A percentile compares a stretch with the other conserved stretches of the same genome.
phyloP scores from a whole-genome alignment of 2,113 vertebrate genomes.

The Perognathus longimembris region DNA sequence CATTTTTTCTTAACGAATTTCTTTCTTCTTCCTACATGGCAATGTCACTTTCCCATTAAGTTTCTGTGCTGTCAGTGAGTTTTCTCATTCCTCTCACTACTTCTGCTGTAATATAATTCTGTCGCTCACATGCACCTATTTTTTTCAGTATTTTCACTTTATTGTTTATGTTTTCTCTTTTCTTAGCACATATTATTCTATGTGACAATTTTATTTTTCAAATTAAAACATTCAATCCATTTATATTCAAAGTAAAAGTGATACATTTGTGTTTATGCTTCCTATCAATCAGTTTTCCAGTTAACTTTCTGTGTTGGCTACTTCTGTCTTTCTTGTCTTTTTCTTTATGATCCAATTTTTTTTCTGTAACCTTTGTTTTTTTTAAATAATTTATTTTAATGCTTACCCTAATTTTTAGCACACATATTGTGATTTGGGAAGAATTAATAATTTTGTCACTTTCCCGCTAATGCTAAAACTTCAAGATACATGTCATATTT shows the following conservation, averaged over 20 bases:
- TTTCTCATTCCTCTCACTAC: background rate
- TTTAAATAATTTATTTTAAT: slow-evolving; percentile 8
- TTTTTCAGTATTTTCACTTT: background rate
- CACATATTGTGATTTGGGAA: background rate
- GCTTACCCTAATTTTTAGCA: background rate
- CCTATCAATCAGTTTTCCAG: background rate
- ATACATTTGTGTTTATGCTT: background rate
- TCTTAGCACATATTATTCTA: background rate
- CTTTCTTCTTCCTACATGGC: background rate
- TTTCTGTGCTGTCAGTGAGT: background rate
- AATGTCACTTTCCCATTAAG: background rate
- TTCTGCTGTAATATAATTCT: background rate
- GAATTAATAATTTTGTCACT: background rate
- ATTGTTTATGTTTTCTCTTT: background rate
- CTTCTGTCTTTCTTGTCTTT: background rate
- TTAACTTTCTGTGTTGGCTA: background rate
- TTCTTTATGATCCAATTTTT: background rate
- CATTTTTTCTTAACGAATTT: background rate
- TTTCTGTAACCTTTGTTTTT: background rate
- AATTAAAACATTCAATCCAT: background rate
- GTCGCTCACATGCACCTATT: background rate
- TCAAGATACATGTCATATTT: background rate
- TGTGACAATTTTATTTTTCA: background rate
- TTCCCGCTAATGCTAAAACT: slow-evolving; percentile 42
- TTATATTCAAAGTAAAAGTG: slow-evolving; percentile 22